phyloP scores from a whole-genome alignment of 2,888 invertebrate genomes.

The Orthosia cruda region DNA sequence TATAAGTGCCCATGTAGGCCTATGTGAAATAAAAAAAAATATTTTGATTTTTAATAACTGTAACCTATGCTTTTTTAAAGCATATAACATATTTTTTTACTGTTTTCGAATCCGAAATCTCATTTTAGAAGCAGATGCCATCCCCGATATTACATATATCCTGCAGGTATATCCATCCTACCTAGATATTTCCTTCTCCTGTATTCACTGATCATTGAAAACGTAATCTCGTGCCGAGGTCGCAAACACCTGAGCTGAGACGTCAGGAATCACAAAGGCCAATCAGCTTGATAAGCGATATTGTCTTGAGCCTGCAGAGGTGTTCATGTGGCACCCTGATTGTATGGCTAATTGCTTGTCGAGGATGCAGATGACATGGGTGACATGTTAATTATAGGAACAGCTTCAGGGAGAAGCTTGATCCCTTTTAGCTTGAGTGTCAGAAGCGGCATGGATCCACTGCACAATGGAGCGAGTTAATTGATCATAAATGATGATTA shows the following conservation, averaged over 20 bases:
- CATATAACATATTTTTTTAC: too few species aligned
- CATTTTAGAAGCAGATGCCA: too few species aligned
- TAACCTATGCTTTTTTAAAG: too few species aligned
- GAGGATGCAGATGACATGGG: too few species aligned
- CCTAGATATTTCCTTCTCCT: too few species aligned
- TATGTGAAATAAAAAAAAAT: too few species aligned
- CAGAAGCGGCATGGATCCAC: background rate
- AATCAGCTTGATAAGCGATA: background rate
- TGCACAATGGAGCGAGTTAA: background rate
- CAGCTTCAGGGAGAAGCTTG: background rate
- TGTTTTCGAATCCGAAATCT: too few species aligned
- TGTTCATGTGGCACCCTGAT: background rate
- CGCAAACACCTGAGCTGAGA: background rate
- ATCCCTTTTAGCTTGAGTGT: background rate
- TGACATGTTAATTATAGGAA: constrained; percentile 1
- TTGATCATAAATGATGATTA: too few species aligned
- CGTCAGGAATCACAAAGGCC: background rate
- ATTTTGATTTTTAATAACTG: too few species aligned
- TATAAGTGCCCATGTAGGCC: too few species aligned
- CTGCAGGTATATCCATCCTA: too few species aligned
- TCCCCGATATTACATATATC: background rate
- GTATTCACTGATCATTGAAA: background rate
- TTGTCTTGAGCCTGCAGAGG: background rate
- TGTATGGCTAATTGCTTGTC: background rate
- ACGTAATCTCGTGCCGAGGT: background rate